phyloP scores from a whole-genome alignment of 2,797 vertebrate species.

The Clamator glandarius region DNA sequence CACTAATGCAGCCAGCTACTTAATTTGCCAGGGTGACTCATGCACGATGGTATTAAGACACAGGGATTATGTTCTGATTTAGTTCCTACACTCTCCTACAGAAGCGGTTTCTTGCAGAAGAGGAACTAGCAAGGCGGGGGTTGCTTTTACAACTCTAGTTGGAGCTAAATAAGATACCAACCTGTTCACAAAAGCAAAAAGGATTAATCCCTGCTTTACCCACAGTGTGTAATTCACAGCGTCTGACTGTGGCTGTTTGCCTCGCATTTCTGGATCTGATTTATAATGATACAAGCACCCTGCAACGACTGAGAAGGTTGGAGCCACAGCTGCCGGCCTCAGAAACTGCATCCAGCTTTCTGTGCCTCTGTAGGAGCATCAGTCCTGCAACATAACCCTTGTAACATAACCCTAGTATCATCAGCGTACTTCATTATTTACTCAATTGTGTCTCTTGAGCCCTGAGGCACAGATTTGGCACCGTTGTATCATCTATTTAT shows the following conservation, averaged over 20 bases:
- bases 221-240: neutral
- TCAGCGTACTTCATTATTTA: too few relatives aligned
- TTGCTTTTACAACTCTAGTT: neutral
- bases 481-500: constrained; percentile 16
- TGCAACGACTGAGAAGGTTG: neutral
- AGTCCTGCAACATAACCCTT: neutral
- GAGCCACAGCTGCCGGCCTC: neutral
- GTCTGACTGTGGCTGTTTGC: neutral
- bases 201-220: neutral
- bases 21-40: constrained; percentile 25
- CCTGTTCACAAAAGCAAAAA: neutral
- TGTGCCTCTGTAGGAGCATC: neutral
- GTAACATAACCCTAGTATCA: neutral
- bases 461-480: neutral
- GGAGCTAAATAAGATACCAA: neutral
- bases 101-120: neutral
- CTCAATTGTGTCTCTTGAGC: neutral
- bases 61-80: neutral
- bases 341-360: neutral
- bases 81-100: neutral
- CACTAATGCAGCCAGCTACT: constrained; percentile 1
- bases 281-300: neutral
- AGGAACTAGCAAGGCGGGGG: neutral
- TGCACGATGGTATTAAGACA: neutral
- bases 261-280: neutral